phyloP scores from a whole-genome alignment of 2,888 invertebrate species.

The Punctoribates punctum region DNA sequence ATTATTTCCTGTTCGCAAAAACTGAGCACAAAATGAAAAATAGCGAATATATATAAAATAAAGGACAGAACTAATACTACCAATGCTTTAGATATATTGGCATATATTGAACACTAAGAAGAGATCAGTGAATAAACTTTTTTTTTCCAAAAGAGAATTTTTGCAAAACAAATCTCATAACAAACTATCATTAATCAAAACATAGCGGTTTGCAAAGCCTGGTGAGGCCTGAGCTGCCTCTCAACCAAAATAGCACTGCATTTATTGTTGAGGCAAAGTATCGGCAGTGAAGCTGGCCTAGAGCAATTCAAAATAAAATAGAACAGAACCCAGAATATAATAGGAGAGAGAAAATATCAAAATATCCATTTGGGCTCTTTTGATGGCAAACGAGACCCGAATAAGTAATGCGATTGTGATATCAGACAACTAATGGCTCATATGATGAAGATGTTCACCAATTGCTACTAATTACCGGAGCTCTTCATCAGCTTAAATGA shows the following conservation, averaged over 20 bases:
- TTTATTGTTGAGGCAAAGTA: constrained; percentile 1
- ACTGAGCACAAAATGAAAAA: constrained; percentile 17
- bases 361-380: constrained; percentile 2
- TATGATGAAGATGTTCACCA: constrained; percentile 11
- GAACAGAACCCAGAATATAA: constrained; percentile 3
- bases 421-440: constrained; percentile 18
- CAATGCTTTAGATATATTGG: not conserved
- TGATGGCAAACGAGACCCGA: constrained; percentile 26
- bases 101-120: constrained; percentile 11
- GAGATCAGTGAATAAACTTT: constrained; percentile 5
- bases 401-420: constrained; percentile 17
- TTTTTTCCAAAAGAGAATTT: not conserved
- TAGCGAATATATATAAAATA: not conserved
- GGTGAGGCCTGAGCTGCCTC: not conserved
- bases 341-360: not conserved
- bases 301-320: constrained; percentile 24
- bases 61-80: not conserved
- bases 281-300: constrained; percentile 15
- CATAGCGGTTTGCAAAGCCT: constrained; percentile 19
- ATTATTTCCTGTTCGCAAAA: constrained; percentile 15
- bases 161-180: constrained; percentile 38
- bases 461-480: constrained; percentile 5
- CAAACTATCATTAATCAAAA: constrained; percentile 37
- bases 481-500: constrained; percentile 20
- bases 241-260: constrained; percentile 4